These are phyloP conservation scores for Amphiprion percula DNA, from an alignment of 2,113 vertebrate genomes.

Conservation along the genomic window DNA sequence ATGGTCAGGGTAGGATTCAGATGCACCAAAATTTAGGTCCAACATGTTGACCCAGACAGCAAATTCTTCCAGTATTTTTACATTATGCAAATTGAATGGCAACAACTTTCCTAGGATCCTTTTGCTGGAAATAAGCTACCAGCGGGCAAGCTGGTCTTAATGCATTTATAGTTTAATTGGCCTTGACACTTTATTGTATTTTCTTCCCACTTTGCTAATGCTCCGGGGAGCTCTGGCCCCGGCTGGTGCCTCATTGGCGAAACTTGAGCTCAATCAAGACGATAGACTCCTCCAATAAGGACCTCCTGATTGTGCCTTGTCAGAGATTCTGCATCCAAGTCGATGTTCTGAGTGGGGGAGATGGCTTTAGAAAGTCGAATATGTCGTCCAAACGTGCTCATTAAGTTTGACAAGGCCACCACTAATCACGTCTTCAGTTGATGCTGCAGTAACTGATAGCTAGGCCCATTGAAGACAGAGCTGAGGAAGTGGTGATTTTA, in stretches of 20 bases:
- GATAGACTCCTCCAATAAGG: constrained; percentile 66
- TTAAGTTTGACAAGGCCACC: constrained; percentile 50
- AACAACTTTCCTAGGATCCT: constrained; percentile 30
- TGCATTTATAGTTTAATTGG: constrained; percentile 74
- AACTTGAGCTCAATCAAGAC: constrained; percentile 82
- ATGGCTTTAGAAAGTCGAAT: constrained; percentile 36
- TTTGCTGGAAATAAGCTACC: constrained; percentile 48
- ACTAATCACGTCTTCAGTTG: constrained; percentile 55
- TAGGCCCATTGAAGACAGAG: constrained; percentile 20
- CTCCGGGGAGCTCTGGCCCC: constrained; percentile 58
- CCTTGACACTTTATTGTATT: constrained; percentile 80
- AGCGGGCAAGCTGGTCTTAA: constrained; percentile 49
- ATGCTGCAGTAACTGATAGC: constrained; percentile 72
- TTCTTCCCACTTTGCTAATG: constrained; percentile 72
- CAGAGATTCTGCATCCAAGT: constrained; percentile 73
- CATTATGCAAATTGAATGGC: constrained; percentile 54
- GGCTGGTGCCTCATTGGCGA: constrained; percentile 77
- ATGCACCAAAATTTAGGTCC: constrained; percentile 34
- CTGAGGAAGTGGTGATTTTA: constrained; percentile 25
- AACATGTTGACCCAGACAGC: constrained; percentile 17
- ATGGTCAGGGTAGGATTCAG: constrained; percentile 29
- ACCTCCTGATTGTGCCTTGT: constrained; percentile 78
- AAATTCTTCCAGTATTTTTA: constrained; percentile 22
- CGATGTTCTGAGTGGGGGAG: constrained; percentile 26
- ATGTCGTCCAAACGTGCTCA: constrained; percentile 41